phyloP scores from a whole-genome alignment of 1,140 invertebrate genomes.

The Gryllus bimaculatus region DNA sequence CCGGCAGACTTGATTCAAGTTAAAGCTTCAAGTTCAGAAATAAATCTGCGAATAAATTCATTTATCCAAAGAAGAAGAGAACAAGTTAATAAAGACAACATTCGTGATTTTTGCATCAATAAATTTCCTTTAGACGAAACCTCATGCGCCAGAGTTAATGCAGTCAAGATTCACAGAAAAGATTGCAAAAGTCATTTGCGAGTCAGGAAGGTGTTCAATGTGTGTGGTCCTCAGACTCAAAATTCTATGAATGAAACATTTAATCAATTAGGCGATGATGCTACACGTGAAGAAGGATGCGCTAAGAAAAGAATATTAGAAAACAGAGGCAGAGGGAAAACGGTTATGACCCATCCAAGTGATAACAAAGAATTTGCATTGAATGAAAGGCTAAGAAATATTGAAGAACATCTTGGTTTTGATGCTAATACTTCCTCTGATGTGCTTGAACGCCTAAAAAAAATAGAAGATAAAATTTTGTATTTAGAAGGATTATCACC shows the following conservation, averaged over 20 bases:
- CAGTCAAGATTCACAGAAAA: constrained; percentile 47
- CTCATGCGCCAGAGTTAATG: constrained; percentile 55
- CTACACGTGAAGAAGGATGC: background rate
- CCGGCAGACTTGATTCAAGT: constrained; percentile 46
- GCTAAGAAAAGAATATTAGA: background rate
- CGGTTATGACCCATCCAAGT: constrained; percentile 22
- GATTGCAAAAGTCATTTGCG: constrained; percentile 58
- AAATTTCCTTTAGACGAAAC: constrained; percentile 31
- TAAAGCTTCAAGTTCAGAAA: constrained; percentile 44
- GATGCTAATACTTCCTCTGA: constrained; percentile 42
- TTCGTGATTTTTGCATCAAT: constrained; percentile 51
- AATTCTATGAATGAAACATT: constrained; percentile 18
- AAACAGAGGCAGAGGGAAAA: background rate
- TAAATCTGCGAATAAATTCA: constrained; percentile 47
- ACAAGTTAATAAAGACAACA: constrained; percentile 52
- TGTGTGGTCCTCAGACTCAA: constrained; percentile 45
- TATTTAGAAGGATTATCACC: constrained; percentile 57
- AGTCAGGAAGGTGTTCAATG: constrained; percentile 51
- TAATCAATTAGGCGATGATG: background rate
- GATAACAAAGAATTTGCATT: constrained; percentile 33
- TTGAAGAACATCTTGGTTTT: constrained; percentile 45
- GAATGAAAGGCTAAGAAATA: constrained; percentile 46
- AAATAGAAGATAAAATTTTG: constrained; percentile 53
- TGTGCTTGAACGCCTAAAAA: constrained; percentile 51
- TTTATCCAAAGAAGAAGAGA: constrained; percentile 52